Conservation (phyloP, 2,888 invertebrate genomes). For the Dryomyza anilis region DNA sequence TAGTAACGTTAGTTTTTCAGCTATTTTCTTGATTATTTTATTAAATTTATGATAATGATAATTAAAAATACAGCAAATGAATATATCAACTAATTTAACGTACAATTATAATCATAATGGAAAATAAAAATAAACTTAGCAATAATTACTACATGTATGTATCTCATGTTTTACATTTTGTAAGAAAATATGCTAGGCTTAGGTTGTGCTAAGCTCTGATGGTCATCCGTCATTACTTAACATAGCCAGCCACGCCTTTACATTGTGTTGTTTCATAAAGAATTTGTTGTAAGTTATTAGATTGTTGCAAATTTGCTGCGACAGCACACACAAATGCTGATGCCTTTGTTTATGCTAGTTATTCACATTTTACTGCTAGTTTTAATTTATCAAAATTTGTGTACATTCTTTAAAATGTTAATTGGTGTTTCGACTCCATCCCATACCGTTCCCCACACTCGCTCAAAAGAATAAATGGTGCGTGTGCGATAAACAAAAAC, state of each 20-base stretch:
- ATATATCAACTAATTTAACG: slow-evolving; percentile 8
- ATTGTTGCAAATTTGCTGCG: too few relatives aligned
- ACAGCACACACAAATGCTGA: too few relatives aligned
- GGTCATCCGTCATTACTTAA: too few relatives aligned
- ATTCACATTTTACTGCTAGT: too few relatives aligned
- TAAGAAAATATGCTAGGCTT: too few relatives aligned
- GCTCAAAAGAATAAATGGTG: background rate
- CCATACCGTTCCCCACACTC: background rate
- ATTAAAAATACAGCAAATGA: background rate
- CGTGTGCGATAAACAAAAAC: background rate
- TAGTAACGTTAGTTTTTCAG: slow-evolving; percentile 14
- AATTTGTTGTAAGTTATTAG: too few relatives aligned
- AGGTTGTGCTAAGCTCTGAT: too few relatives aligned
- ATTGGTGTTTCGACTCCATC: slow-evolving; percentile 19
- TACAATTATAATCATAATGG: background rate
- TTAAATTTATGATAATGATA: background rate
- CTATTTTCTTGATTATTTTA: slow-evolving; percentile 7
- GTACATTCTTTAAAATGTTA: too few relatives aligned
- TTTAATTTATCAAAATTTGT: background rate
- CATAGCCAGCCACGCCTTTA: too few relatives aligned
- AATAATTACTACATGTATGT: slow-evolving; percentile 6
- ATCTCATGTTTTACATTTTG: too few relatives aligned
- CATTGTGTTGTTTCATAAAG: too few relatives aligned
- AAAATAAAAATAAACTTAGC: slow-evolving; percentile 6
- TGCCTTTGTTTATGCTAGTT: too few relatives aligned